A percentile compares a stretch with the other conserved stretches of the same genome.
Conservation (phyloP, 2,888 invertebrate genomes). For the Drosophila leonis region DNA sequence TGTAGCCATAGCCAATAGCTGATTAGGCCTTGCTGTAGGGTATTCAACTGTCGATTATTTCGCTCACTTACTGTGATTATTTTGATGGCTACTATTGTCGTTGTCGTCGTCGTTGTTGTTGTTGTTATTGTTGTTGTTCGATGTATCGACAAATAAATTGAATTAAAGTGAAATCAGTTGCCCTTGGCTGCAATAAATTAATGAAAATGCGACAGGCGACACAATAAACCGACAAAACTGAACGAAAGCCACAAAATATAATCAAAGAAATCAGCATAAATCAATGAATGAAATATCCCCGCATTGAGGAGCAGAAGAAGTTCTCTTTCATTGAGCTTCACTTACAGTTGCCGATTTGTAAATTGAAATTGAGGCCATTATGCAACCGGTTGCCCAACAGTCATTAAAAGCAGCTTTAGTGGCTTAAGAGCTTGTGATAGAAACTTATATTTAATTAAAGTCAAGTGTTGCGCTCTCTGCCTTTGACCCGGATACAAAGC, state of each 20-base stretch:
- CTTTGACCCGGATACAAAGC: constrained; percentile 26
- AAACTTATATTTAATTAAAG: constrained; percentile 72
- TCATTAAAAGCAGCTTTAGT: constrained; percentile 56
- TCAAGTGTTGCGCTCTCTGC: constrained; percentile 54
- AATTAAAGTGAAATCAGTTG: constrained; percentile 79
- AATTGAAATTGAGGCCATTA: constrained; percentile 40
- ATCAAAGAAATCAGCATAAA: constrained; percentile 68
- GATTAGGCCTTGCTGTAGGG: constrained; percentile 13
- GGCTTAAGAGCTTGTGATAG: constrained; percentile 62
- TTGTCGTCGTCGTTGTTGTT: constrained; percentile 17
- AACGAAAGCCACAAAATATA: constrained; percentile 40
- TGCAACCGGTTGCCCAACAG: constrained; percentile 36
- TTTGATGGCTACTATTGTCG: constrained; percentile 25
- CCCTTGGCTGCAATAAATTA: constrained; percentile 76
- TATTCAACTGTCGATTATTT: constrained; percentile 7
- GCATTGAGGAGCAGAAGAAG: constrained; percentile 16
- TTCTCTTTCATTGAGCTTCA: not conserved
- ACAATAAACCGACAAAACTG: constrained; percentile 33
- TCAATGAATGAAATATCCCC: constrained; percentile 47
- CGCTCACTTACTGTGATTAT: constrained; percentile 1
- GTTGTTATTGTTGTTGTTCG: constrained; percentile 26
- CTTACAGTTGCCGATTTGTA: constrained; percentile 20
- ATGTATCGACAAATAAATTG: constrained; percentile 75
- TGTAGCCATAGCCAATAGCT: not conserved
- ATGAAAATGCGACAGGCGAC: constrained; percentile 60